Evolutionary conservation across 2,888 invertebrate species (phyloP), one percentile per base, ranked within the genome.

Genomic region (Itoplectis maculator): DNA sequence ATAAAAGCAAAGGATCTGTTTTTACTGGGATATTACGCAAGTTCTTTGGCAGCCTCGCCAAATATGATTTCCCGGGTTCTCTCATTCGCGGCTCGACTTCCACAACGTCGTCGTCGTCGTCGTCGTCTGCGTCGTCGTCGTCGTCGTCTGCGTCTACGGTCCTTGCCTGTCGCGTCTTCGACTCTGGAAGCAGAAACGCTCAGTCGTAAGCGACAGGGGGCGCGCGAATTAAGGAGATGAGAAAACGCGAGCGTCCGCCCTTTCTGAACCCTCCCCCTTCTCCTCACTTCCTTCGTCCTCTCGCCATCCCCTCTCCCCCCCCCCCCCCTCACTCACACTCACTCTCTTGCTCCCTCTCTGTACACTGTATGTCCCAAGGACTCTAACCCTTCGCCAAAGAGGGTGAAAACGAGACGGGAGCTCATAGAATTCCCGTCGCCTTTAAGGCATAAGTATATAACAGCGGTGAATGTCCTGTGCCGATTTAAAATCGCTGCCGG

Each of bases 1-100:
- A 77, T 70, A 79, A 85, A 79, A 73, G 76, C 49, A 54, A 84
- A 82, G 75, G 75, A 83, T 77, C 69, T 83, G 73, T 79, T 85
- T 77, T 80, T 83, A 81, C 83, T 79, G 80, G 79, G 81, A 84
- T 74, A 86, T 85, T 81, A 85, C 69, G 75, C 80, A 76, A 86
- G 75, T 79, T 80, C 73, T 78, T 84, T 86, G 84, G 82, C 82
- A 78, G 72, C 68, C 73, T 77, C 80, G 85, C 84, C 86, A 85
- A 85, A 84, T 79, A 83, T 84, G 84, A 84, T 84, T 83, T 81
- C 68, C 82, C 66, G 61, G 35, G 8, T 45, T 78, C 72, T 73
- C 74, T 45, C 69, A 40, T 51, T 45, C 69, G 20, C 80, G 35
- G 68, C 47, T 61, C 69, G 40, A 61, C 49, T 73, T 72, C 37